A percentile compares a stretch with the other conserved stretches of the same genome.
These are phyloP conservation scores for Nannobrachium achirus DNA, from an alignment of 2,113 vertebrate species.

Conservation along the genomic window DNA sequence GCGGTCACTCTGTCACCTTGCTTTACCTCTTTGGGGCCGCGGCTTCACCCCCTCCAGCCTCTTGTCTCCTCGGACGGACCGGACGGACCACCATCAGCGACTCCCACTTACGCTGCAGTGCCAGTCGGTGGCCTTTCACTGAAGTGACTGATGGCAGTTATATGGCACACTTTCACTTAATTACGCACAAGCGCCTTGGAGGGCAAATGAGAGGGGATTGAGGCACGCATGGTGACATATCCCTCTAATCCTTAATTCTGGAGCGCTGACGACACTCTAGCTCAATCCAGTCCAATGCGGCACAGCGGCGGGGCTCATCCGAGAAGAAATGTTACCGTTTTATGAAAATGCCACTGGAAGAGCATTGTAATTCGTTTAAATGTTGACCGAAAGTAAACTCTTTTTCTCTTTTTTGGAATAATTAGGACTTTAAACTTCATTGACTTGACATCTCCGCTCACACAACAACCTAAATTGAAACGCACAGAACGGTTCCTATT, in stretches of 20 bases:
- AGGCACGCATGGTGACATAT: slow-evolving; percentile 26
- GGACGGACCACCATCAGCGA: slow-evolving; percentile 48
- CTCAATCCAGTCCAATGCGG: slow-evolving; percentile 23
- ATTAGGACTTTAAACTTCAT: slow-evolving; percentile 28
- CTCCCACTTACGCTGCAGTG: slow-evolving; percentile 46
- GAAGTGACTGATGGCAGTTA: slow-evolving; percentile 62
- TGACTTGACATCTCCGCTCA: slow-evolving; percentile 34
- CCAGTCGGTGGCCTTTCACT: slow-evolving; percentile 65
- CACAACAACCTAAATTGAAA: slow-evolving; percentile 45
- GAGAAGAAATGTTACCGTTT: slow-evolving; percentile 17
- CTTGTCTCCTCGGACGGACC: slow-evolving; percentile 36
- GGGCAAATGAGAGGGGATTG: slow-evolving; percentile 39
- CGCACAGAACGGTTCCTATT: slow-evolving; percentile 30
- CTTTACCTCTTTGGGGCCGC: slow-evolving; percentile 42
- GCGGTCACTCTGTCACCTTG: slow-evolving; percentile 51
- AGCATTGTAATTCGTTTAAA: slow-evolving; percentile 39
- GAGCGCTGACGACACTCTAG: slow-evolving; percentile 9
- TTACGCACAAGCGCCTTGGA: slow-evolving; percentile 68
- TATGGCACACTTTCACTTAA: slow-evolving; percentile 61
- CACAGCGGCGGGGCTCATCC: slow-evolving; percentile 21
- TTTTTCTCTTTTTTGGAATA: slow-evolving; percentile 52
- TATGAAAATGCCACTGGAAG: not conserved
- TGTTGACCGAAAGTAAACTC: slow-evolving; percentile 25
- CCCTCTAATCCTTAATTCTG: slow-evolving; percentile 22
- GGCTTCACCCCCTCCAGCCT: slow-evolving; percentile 1